phyloP scores from a whole-genome alignment of 2,888 invertebrate species.

The Tortricodes alternella region DNA sequence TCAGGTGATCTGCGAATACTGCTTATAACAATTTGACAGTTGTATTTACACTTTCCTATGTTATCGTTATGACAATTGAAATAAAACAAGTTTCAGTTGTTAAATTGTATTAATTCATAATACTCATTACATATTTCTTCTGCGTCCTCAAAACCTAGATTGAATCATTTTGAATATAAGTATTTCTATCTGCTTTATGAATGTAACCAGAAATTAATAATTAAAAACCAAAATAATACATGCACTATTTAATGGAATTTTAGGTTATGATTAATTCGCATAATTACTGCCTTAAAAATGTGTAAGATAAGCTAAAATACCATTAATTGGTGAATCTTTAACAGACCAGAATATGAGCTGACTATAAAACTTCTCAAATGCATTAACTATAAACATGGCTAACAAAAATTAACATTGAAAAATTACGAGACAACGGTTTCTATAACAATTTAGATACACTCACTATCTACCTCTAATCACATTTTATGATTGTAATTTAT shows the following conservation, averaged over 20 bases:
- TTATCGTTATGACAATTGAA: constrained; percentile 45
- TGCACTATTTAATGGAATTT: constrained; percentile 16
- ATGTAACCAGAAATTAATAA: constrained; percentile 12
- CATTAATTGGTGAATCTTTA: neutral
- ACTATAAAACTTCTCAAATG: constrained; percentile 11
- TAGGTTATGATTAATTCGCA: constrained; percentile 7
- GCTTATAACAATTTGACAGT: constrained; percentile 18
- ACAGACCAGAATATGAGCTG: neutral
- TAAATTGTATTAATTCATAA: constrained; percentile 72
- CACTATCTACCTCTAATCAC: constrained; percentile 65
- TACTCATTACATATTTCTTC: constrained; percentile 54
- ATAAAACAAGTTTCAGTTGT: constrained; percentile 55
- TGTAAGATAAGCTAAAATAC: too few relatives aligned
- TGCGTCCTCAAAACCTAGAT: constrained; percentile 43
- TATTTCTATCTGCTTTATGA: constrained; percentile 3
- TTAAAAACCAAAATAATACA: too few relatives aligned
- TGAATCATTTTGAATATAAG: neutral
- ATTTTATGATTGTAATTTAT: constrained; percentile 52
- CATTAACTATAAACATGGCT: constrained; percentile 8
- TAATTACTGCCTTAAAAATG: too few relatives aligned
- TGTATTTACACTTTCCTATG: constrained; percentile 22
- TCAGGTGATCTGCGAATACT: constrained; percentile 27
- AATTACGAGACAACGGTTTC: constrained; percentile 51
- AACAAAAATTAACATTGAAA: constrained; percentile 44
- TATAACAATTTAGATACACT: constrained; percentile 56